phyloP scores from a whole-genome alignment of 2,888 invertebrate genomes.

The Ophraella communa region DNA sequence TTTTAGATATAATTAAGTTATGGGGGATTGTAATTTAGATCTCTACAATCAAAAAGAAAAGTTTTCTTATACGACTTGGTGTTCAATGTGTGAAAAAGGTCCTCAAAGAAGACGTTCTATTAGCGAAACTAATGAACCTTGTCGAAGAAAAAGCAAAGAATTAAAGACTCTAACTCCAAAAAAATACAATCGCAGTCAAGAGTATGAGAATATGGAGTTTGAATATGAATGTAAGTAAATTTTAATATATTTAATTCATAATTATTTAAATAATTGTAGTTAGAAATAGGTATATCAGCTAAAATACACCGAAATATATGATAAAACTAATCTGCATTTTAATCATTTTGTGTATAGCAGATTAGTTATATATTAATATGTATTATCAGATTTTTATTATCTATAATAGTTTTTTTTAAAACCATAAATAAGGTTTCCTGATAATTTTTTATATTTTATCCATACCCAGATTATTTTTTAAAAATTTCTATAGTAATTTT shows the following conservation, averaged over 20 bases:
- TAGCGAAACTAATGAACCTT: constrained; percentile 55
- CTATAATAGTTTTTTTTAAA: too few relatives aligned
- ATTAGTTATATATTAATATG: too few relatives aligned
- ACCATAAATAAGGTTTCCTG: too few relatives aligned
- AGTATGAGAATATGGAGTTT: constrained; percentile 56
- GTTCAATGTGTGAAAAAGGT: constrained; percentile 56
- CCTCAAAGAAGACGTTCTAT: constrained; percentile 54
- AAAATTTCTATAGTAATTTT: too few relatives aligned
- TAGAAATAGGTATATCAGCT: too few relatives aligned
- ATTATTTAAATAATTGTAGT: neutral
- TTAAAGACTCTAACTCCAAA: constrained; percentile 54
- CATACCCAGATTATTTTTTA: too few relatives aligned
- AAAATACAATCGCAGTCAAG: constrained; percentile 51
- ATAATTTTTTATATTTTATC: too few relatives aligned
- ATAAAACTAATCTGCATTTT: too few relatives aligned
- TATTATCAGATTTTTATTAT: too few relatives aligned
- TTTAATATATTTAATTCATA: neutral
- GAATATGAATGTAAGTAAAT: constrained; percentile 49
- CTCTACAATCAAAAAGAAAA: constrained; percentile 49
- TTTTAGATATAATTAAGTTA: constrained; percentile 22
- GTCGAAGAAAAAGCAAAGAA: constrained; percentile 55
- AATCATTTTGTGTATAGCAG: too few relatives aligned
- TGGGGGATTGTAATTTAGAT: constrained; percentile 53
- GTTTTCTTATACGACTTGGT: constrained; percentile 55
- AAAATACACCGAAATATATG: too few relatives aligned